Conservation (phyloP, 1,140 invertebrate genomes). For the Anadara kagoshimensis region DNA sequence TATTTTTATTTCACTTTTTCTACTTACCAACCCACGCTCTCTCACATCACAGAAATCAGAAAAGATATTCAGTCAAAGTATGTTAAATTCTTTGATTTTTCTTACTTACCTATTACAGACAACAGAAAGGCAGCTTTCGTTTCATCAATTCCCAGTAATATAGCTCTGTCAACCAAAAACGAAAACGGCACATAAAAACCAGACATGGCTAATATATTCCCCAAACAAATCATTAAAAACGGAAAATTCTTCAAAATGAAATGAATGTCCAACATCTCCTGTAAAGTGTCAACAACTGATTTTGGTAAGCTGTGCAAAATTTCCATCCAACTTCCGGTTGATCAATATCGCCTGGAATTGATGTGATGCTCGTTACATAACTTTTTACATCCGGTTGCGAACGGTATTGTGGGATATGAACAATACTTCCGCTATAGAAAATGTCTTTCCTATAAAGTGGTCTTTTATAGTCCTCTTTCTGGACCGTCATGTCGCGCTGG, state of each 20-base stretch:
- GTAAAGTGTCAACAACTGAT: constrained; percentile 77
- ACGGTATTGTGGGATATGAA: constrained; percentile 89
- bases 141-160: constrained; percentile 80
- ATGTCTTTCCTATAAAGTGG: constrained; percentile 97
- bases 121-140: constrained; percentile 65
- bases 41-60: no score
- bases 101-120: constrained; percentile 68
- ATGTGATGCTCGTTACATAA: constrained; percentile 70
- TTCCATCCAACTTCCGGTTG: constrained; percentile 71
- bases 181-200: constrained; percentile 97
- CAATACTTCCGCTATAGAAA: constrained; percentile 96
- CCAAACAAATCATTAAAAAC: constrained; percentile 84
- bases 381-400: constrained; percentile 90
- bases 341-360: constrained; percentile 64
- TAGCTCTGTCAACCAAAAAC: constrained; percentile 90
- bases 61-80: no score
- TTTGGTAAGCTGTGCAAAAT: constrained; percentile 84
- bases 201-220: constrained; percentile 95
- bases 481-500: constrained; percentile 20
- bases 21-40: no score
- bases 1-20: no score
- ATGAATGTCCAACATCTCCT: constrained; percentile 94
- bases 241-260: constrained; percentile 81
- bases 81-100: no score
- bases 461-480: constrained; percentile 81